Base-by-base conservation (phyloP, 2,113 vertebrate genomes). In the Pituophis catenifer region DNA sequence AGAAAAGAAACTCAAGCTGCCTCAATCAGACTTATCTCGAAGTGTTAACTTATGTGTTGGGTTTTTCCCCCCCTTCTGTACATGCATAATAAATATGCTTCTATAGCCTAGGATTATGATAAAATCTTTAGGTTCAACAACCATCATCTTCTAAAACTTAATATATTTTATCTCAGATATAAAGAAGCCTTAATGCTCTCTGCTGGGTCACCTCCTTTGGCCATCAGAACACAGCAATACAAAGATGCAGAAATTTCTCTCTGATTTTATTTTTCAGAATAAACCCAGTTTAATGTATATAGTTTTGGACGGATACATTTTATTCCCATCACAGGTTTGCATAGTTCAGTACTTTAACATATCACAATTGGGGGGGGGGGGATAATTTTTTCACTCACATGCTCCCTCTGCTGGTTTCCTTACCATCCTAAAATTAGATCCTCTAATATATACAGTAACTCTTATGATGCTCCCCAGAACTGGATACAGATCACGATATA, bases 351-450 rank as follows among this genome's bases (percentile, higher is more conserved):
- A 0, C 33, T 1, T 33, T 8, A 23, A 86, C 26, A 85, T 58
- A 81, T 33, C 24, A 58, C 24, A 10, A 11, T 44, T n/a, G 8
- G 8, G 59, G 23, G 23, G 0, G 44, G 8, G 8, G 59, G 58
- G 23, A 57, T 89, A 81, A 17, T 87, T 8, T 5, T 5, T 33
- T 95, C 57, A 8, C 88, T 95, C 57, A 8, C 86, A 11, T 53
- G n/a, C 90, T 85, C 90, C 90, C 87, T 93, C 93, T 93, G 85
- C 89, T 93, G 90, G 89, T 48, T 54, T 55, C 11, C 8, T 54
- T 90, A 33, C 48, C 15, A 29, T 17, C 87, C 15, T 55, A 48
- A 88, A 89, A 23, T 89, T 50, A 21, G 44, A 57, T 17, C 29
- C 93, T 90, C 7, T 55, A 55, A 55, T 55, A 55, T 52, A 26